Percentiles rank a stretch among this genome's conserved stretches.
These are phyloP conservation scores for Equus quagga DNA, from an alignment of 2,113 vertebrate genomes.

Conservation along the genomic window DNA sequence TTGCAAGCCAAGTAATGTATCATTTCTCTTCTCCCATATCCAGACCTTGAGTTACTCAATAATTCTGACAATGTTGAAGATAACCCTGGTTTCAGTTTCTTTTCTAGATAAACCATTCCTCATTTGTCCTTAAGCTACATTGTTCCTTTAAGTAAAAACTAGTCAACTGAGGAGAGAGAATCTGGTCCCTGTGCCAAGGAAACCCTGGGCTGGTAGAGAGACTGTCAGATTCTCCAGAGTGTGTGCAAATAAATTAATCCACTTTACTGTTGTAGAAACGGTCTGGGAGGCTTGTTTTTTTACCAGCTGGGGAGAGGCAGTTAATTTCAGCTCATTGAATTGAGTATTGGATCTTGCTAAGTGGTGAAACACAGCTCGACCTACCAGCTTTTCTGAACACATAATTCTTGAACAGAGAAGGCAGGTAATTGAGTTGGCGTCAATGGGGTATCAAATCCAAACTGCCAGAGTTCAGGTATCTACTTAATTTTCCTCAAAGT, in stretches of 20 bases:
- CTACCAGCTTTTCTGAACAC: neutral
- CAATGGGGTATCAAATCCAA: fast-evolving
- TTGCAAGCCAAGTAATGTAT: neutral
- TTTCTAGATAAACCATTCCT: fast-evolving
- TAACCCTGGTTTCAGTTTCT: neutral
- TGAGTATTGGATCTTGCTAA: neutral
- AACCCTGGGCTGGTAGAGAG: too few relatives aligned
- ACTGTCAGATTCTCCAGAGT: neutral
- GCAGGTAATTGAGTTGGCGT: neutral
- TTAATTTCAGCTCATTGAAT: conserved; percentile 23
- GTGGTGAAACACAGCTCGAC: neutral
- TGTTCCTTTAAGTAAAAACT: neutral
- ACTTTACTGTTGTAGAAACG: neutral
- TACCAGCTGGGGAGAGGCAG: neutral
- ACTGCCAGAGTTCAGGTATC: neutral
- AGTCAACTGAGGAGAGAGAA: neutral
- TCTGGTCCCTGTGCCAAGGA: too few relatives aligned
- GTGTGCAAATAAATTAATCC: conserved; percentile 21
- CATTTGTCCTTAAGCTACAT: neutral
- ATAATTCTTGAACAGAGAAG: neutral
- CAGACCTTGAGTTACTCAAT: neutral
- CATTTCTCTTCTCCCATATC: neutral
- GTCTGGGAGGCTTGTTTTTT: neutral
- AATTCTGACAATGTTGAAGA: fast-evolving
- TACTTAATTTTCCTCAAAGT: conserved; percentile 9